phyloP scores from a whole-genome alignment of 2,797 vertebrate species.

The Pagetopsis macropterus region DNA sequence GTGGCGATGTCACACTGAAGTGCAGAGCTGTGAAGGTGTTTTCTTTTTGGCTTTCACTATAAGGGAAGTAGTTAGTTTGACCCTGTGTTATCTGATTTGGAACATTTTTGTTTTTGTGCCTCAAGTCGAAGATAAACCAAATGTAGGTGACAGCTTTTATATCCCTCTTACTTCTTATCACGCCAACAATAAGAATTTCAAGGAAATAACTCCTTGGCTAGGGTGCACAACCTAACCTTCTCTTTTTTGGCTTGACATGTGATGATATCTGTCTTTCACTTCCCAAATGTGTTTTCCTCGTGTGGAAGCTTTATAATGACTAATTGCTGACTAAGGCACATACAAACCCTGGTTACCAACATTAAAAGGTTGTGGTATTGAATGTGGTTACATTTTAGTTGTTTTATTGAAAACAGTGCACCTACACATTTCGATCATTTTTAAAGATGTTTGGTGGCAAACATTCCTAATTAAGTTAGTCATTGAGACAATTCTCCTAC shows the following conservation, averaged over 20 bases:
- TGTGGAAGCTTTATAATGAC: too few species aligned
- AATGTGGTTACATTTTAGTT: too few species aligned
- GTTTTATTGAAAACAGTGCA: too few species aligned
- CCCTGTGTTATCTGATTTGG: conserved; percentile 23
- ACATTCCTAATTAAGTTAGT: too few species aligned
- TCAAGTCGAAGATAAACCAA: conserved; percentile 12
- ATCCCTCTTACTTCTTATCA: conserved; percentile 10
- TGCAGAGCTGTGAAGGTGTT: conserved; percentile 24
- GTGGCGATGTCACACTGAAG: background rate
- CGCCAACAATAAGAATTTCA: background rate
- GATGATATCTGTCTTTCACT: background rate
- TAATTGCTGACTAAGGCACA: too few species aligned
- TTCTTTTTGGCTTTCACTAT: conserved; percentile 18
- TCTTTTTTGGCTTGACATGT: background rate
- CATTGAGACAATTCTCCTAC: too few species aligned
- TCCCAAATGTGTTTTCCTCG: too few species aligned
- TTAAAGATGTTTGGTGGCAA: too few species aligned
- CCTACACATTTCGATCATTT: too few species aligned
- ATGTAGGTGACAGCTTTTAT: conserved; percentile 9
- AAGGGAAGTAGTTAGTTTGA: conserved; percentile 21
- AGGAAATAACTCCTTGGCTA: conserved; percentile 10
- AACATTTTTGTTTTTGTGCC: background rate
- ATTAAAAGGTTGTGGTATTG: too few species aligned
- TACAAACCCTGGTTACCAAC: too few species aligned
- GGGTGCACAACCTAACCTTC: background rate